Evolutionary conservation across 2,113 vertebrate genomes (phyloP).

Genomic region (Lutjanus erythropterus): DNA sequence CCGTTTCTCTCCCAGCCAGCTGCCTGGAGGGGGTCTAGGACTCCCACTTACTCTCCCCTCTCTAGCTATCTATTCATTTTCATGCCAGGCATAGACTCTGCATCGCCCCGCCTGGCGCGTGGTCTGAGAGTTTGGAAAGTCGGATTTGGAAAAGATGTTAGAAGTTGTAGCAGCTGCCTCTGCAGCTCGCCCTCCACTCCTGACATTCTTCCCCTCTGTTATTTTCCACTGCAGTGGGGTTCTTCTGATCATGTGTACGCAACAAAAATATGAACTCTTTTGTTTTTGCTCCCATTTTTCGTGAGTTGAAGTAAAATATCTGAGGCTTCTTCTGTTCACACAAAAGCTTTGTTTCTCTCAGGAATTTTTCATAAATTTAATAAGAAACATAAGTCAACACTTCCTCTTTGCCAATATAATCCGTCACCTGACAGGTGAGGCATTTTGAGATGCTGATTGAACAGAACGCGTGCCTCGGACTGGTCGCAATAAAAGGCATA

Average conservation of each 20-base stretch:
- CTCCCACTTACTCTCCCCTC: constrained; percentile 11
- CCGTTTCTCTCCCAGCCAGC: constrained; percentile 23
- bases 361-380: no score
- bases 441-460: no score
- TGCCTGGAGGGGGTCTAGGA: constrained; percentile 14
- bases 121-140: constrained; percentile 16
- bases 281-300: no score
- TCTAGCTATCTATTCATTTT: not conserved
- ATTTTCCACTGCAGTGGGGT: constrained; percentile 7
- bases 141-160: constrained; percentile 3
- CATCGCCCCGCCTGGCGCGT: not conserved
- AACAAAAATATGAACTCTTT: no score
- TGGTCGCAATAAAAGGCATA: no score
- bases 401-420: no score
- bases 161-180: not conserved
- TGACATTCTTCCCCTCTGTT: not conserved
- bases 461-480: no score
- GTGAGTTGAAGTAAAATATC: no score
- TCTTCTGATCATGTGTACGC: constrained; percentile 40
- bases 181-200: not conserved
- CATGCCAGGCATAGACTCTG: not conserved
- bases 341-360: no score
- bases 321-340: no score
- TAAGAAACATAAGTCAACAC: no score
- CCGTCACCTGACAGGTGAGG: no score